phyloP scores from a whole-genome alignment of 2,113 vertebrate species.

The Clarias gariepinus region DNA sequence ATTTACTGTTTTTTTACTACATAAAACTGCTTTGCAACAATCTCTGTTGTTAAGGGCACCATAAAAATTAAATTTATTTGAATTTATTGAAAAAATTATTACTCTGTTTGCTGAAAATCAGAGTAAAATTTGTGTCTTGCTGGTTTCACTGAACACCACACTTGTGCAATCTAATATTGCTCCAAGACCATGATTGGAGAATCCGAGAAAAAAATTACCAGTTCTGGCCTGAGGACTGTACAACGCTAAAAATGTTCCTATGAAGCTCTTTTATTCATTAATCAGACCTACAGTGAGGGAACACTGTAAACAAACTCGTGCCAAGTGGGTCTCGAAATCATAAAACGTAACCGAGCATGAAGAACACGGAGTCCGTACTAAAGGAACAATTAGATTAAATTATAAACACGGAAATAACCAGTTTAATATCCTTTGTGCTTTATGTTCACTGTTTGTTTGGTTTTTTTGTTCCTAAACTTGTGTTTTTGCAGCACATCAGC shows the following conservation, averaged over 20 bases:
- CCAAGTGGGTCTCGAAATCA: background rate
- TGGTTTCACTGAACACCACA: too few relatives aligned
- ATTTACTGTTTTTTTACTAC: too few relatives aligned
- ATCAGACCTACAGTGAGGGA: background rate
- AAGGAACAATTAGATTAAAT: background rate
- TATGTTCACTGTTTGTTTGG: background rate
- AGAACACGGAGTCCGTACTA: background rate
- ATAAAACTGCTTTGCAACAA: too few relatives aligned
- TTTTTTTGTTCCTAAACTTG: background rate
- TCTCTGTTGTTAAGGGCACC: too few relatives aligned
- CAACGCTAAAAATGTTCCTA: background rate
- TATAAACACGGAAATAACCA: background rate
- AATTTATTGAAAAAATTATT: too few relatives aligned
- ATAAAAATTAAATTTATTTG: too few relatives aligned
- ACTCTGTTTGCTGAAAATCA: too few relatives aligned
- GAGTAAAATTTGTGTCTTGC: too few relatives aligned
- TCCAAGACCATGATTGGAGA: too few relatives aligned
- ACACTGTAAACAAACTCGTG: background rate
- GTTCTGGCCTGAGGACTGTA: background rate
- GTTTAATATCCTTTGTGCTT: background rate
- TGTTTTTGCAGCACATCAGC: background rate
- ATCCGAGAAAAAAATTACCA: accelerated
- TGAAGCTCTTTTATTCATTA: background rate
- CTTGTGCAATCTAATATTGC: background rate
- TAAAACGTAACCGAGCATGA: too few relatives aligned